Base-by-base conservation (phyloP, 2,797 vertebrate genomes). In the Lithobates pipiens region DNA sequence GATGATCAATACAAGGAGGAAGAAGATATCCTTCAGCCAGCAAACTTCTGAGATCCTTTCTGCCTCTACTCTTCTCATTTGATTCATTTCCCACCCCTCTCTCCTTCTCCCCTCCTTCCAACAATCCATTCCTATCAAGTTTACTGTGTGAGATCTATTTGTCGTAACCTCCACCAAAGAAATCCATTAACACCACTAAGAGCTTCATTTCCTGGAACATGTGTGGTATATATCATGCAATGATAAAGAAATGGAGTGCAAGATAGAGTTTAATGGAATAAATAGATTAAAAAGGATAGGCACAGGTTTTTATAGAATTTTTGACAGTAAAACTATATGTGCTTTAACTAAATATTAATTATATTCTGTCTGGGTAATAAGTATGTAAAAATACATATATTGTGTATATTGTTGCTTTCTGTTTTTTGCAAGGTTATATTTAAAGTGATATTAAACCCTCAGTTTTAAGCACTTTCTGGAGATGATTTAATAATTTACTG, bases 191-290 rank as follows among this genome's bases (percentile, higher is more conserved):
- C 77, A 69, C 16, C 25, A 36, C 29, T 88, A 85, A 75, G 84
- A 27, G 65, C 73, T 88, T 77, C 27, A 9, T 86, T 89, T 92
- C 88, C 88, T 88, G 89, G 86, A 88, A 85, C 78, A 74, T 46
- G 8, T 16, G 83, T 81, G 76, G 21, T 73, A 82, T 70, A 72
- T 70, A 72, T 80, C 36, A 73, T 82, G 57, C 54, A 84, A 77
- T 68, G 68, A 39, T 75, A 76, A 68, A 42, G 65, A 77, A 54
- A 70, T 50, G 8, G 36, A 50, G 46, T 50, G 21, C 25, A 50
- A 76, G 25, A 65, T 21, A 21, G n/a, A 42, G 61, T 29, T 46
- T 44, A 44, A 63, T 63, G 27, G 44, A 83, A 75, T 68, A 50
- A 36, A 83, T 54, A 76, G 27, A 83, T 68, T 69, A n/a, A 69